Percentiles rank a stretch among this genome's conserved stretches.
Evolutionary conservation across 1,140 invertebrate species (phyloP).

Genomic region (Anadara kagoshimensis): DNA sequence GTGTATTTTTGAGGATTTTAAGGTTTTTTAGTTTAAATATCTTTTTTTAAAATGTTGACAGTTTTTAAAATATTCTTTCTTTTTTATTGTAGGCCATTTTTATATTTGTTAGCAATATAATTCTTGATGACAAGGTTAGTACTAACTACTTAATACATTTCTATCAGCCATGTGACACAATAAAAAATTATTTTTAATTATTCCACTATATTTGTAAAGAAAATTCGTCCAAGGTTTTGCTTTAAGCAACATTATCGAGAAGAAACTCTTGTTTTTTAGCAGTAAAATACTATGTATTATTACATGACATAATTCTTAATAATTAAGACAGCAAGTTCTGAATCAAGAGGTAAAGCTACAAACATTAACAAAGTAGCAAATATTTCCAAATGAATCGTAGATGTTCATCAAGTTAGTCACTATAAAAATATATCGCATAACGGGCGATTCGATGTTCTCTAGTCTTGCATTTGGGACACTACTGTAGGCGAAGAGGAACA

Average conservation of each 20-base stretch:
- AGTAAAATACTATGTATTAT: background rate
- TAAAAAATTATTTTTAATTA: background rate
- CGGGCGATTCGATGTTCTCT: no score
- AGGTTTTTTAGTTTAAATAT: background rate
- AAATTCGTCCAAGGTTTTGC: background rate
- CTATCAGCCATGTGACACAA: background rate
- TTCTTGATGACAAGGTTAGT: no score
- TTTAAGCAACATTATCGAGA: background rate
- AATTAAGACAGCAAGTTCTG: background rate
- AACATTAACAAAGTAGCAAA: background rate
- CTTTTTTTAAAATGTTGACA: background rate
- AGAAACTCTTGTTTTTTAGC: background rate
- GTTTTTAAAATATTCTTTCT: background rate
- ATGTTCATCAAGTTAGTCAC: background rate
- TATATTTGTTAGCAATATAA: background rate
- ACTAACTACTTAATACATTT: no score
- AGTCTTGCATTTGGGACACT: no score
- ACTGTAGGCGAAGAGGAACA: no score
- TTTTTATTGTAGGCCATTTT: background rate
- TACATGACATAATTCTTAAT: background rate
- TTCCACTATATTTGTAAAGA: background rate
- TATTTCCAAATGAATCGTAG: conserved; percentile 2
- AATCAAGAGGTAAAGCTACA: background rate
- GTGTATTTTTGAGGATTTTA: no score
- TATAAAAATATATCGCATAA: conserved; percentile 2